Percentiles rank a stretch among this genome's conserved stretches.
phyloP scores from a whole-genome alignment of 2,888 invertebrate genomes.

The Carabus problematicus region DNA sequence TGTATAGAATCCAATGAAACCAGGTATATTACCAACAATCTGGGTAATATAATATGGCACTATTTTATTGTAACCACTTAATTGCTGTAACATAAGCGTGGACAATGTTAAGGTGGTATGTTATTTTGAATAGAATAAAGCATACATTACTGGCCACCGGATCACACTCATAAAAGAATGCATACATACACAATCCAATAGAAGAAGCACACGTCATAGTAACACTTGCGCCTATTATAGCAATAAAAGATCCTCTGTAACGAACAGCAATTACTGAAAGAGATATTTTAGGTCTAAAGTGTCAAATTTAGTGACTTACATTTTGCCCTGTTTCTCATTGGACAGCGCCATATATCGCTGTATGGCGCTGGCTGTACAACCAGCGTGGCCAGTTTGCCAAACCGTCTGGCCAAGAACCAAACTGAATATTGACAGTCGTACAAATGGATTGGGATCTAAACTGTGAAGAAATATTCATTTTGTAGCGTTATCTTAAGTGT shows the following conservation, averaged over 20 bases:
- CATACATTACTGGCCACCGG: slow-evolving; percentile 17
- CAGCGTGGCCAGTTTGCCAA: background rate
- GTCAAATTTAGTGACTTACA: slow-evolving; percentile 10
- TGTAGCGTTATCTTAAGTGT: too few relatives aligned
- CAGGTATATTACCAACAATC: background rate
- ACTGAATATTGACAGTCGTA: background rate
- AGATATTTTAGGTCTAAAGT: too few relatives aligned
- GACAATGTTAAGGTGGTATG: background rate
- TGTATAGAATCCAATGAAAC: slow-evolving; percentile 4
- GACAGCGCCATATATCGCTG: slow-evolving; percentile 1
- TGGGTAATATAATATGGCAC: slow-evolving; percentile 5
- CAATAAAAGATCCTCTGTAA: slow-evolving; percentile 22
- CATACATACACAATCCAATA: slow-evolving; percentile 20
- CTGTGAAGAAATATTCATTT: background rate
- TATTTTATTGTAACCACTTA: slow-evolving; percentile 6
- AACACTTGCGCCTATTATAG: background rate
- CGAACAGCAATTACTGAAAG: too few relatives aligned
- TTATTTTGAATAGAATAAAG: background rate
- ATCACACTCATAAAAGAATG: slow-evolving; percentile 12
- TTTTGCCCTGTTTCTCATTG: background rate
- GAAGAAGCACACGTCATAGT: background rate
- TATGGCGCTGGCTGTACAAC: background rate
- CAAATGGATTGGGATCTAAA: slow-evolving; percentile 9
- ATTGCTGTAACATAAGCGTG: slow-evolving; percentile 2
- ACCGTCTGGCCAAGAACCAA: background rate